phyloP scores from a whole-genome alignment of 2,888 invertebrate species.

The Ceraclea dissimilis region DNA sequence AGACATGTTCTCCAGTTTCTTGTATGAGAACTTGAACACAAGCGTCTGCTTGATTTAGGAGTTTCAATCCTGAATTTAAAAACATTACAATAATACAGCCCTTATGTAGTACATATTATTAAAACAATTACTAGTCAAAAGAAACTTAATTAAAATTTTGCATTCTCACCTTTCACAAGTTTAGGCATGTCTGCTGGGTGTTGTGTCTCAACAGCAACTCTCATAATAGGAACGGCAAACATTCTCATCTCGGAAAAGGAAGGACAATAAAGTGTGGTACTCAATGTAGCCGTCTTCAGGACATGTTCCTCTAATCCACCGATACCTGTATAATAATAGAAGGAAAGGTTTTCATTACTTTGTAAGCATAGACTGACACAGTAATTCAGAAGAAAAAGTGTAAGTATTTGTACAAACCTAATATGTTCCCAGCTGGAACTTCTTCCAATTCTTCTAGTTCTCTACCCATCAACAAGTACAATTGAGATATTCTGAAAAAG shows the following conservation, averaged over 20 bases:
- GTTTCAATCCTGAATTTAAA: conserved; percentile 55
- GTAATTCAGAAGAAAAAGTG: no score
- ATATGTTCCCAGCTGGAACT: conserved; percentile 85
- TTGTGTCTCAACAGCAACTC: conserved; percentile 88
- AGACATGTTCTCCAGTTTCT: conserved; percentile 90
- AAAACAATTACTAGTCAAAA: no score
- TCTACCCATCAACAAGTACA: conserved; percentile 90
- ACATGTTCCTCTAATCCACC: conserved; percentile 79
- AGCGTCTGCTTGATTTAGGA: conserved; percentile 90
- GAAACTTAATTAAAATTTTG: background rate
- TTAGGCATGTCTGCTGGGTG: conserved; percentile 71
- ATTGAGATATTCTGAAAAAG: conserved; percentile 54
- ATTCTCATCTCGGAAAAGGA: conserved; percentile 77
- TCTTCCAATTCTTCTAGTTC: conserved; percentile 74
- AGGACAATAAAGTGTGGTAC: conserved; percentile 72
- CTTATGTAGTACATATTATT: background rate
- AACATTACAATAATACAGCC: background rate
- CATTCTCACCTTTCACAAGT: conserved; percentile 50
- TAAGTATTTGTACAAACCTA: conserved; percentile 47
- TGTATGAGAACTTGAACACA: conserved; percentile 86
- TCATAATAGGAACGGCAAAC: conserved; percentile 78
- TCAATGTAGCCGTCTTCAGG: conserved; percentile 84
- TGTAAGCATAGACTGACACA: no score
- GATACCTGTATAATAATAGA: conserved; percentile 50
- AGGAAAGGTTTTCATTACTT: no score